Evolutionary conservation across 2,113 vertebrate genomes (phyloP).

Genomic region (Jaculus jaculus): DNA sequence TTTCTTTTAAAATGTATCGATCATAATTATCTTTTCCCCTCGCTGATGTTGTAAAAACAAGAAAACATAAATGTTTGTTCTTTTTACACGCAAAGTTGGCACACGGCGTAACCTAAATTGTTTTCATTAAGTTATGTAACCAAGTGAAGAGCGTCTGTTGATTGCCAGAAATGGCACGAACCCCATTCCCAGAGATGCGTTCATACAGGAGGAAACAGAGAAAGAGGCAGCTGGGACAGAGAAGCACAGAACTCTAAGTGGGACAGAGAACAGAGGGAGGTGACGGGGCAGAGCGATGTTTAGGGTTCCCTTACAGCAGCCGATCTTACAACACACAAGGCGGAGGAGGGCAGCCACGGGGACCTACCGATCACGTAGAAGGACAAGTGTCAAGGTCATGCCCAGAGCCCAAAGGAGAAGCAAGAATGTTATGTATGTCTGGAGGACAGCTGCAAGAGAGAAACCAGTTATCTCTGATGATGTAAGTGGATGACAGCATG

Average conservation of each 20-base stretch:
- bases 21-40: background rate
- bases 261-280: background rate
- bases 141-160: background rate
- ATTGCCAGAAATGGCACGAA: background rate
- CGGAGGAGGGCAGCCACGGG: fast-evolving
- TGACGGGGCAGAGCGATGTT: fast-evolving
- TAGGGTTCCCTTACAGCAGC: background rate
- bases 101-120: background rate
- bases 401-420: too few species aligned
- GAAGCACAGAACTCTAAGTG: fast-evolving
- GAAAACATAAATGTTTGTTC: background rate
- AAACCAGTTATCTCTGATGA: fast-evolving
- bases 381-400: background rate
- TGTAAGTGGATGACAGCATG: fast-evolving
- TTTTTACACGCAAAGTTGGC: background rate
- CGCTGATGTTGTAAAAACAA: background rate
- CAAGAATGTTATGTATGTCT: fast-evolving
- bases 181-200: fast-evolving
- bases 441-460: background rate
- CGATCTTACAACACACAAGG: too few species aligned
- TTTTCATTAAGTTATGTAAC: background rate
- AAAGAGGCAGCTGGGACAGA: too few species aligned
- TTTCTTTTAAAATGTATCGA: background rate
- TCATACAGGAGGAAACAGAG: fast-evolving
- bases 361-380: too few species aligned